phyloP scores from a whole-genome alignment of 2,797 vertebrate genomes.

The Spatula versicolor region DNA sequence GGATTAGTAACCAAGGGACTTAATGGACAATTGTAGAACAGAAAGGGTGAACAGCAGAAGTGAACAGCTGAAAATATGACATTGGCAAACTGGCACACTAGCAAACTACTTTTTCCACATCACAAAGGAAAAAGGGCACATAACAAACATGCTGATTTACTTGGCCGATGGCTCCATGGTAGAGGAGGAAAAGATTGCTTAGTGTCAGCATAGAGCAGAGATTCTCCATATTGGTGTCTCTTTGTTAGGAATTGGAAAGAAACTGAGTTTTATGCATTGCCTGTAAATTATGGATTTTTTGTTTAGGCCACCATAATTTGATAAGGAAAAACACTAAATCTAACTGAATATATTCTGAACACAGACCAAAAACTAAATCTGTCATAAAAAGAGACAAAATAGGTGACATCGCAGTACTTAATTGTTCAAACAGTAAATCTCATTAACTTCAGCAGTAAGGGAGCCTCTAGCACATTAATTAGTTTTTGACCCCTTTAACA shows the following conservation, averaged over 20 bases:
- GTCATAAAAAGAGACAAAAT: neutral
- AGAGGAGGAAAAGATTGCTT: neutral
- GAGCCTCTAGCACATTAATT: neutral
- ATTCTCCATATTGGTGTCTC: neutral
- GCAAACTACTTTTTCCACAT: neutral
- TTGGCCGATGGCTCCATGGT: neutral
- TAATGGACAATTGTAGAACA: neutral
- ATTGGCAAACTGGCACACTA: rapidly evolving
- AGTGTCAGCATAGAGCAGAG: neutral
- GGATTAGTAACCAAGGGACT: neutral
- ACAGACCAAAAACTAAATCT: neutral
- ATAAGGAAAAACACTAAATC: neutral
- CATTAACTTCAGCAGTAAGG: neutral
- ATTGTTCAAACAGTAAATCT: neutral
- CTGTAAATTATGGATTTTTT: neutral
- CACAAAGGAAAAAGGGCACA: neutral
- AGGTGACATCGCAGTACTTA: neutral
- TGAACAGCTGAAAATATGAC: neutral
- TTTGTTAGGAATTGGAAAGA: neutral
- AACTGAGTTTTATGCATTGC: neutral
- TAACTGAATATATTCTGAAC: neutral
- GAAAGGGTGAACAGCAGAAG: neutral
- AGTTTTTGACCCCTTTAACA: slow-evolving; percentile 10
- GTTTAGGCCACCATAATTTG: neutral
- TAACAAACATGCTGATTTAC: neutral